Base-by-base conservation (phyloP, 2,797 vertebrate species). In the Dipus sagitta region DNA sequence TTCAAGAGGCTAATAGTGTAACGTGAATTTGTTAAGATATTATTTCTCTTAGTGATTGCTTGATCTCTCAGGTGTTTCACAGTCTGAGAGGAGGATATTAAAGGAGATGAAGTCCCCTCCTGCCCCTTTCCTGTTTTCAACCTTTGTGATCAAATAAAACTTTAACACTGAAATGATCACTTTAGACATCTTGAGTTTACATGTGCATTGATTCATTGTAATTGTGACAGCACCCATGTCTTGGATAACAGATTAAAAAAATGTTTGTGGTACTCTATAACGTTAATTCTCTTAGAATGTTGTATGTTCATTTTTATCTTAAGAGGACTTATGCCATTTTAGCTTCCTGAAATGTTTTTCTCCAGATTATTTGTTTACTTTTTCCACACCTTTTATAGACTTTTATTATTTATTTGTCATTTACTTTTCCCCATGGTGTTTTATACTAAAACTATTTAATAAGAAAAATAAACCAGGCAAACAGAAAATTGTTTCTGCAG, bases 11-110 rank as follows among this genome's bases (percentile, higher is more conserved):
- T 60, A 90, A n/a, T 52, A 64, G 80, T 3, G 6, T 32, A 77
- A 81, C 82, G 93, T 71, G 72, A 88, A 92, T 84, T 93, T 78
- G 47, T 21, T 47, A 92, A 79, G n/a, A 79, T 86, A 18, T 23
- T 90, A 71, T 82, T 95, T 93, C 71, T 65, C 38, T 82, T 28
- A 52, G 47, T 65, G 78, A 77, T 11, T 86, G 42, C 64, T 94
- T 90, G 34, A 58, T 90, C 24, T 75, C 91, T 86, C 88, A 77
- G 0, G 32, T 80, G 88, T 93, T 91, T 95, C 42, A 68, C 8
- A 81, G 60, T 84, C 90, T 75, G 42, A 91, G 94, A 90, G 72
- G 72, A 92, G 18, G 4, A 92, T 38, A 10, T 62, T 30, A 79
- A 70, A 74, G 24, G 20, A 84, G 34, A 62, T 28, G 28, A 71